A percentile compares a stretch with the other conserved stretches of the same genome.
Conservation (phyloP, 1,140 invertebrate genomes). For the Asbolus verrucosus region DNA sequence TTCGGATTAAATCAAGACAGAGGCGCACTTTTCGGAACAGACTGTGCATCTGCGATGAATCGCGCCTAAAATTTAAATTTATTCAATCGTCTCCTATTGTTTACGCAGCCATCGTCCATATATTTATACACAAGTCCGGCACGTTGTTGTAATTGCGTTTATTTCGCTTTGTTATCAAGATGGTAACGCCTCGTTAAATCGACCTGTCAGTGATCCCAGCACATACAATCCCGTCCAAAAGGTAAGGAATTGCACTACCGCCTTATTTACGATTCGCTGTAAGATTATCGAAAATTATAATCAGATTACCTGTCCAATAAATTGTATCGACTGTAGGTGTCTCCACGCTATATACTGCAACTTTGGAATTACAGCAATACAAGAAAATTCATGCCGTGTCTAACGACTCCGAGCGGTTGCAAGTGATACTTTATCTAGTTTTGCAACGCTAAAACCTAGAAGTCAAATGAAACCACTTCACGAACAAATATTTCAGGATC, state of each 20-base stretch:
- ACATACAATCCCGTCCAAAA: neutral
- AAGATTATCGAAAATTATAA: neutral
- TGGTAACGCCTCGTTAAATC: conserved; percentile 3
- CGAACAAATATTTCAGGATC: no score
- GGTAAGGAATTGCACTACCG: neutral
- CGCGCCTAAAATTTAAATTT: conserved; percentile 16
- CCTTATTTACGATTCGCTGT: neutral
- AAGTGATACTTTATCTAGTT: conserved; percentile 25
- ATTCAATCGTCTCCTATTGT: conserved; percentile 8
- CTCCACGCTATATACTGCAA: neutral
- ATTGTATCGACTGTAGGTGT: no score
- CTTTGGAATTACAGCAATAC: neutral
- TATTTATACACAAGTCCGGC: neutral
- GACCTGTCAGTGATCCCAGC: neutral
- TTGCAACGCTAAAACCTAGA: no score
- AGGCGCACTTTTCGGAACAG: conserved; percentile 5
- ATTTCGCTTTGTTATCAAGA: neutral
- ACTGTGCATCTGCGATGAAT: no score
- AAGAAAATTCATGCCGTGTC: conserved; percentile 6
- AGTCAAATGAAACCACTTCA: no score
- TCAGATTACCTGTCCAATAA: no score
- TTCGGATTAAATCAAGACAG: conserved; percentile 6
- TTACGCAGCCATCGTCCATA: neutral
- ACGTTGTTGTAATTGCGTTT: neutral
- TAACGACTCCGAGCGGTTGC: no score